Evolutionary conservation across 2,113 vertebrate species (phyloP), one percentile per base, ranked within the genome.

Genomic region (Eulemur rufifrons): DNA sequence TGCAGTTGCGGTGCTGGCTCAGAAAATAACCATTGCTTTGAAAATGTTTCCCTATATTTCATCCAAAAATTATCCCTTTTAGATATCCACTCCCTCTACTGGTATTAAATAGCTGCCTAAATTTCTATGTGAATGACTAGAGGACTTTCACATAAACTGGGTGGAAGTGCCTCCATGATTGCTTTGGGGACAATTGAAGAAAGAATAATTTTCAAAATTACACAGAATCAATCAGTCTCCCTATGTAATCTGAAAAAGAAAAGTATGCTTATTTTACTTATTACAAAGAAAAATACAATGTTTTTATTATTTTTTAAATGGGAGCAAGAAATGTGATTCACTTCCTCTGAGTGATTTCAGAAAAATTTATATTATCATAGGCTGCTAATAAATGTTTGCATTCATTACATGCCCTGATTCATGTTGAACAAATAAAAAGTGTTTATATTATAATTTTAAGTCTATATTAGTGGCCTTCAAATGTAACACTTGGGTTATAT

Each of bases 1-100:
- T 95, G n/a, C 14, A 80, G 18, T 54, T 76, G 34, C 34, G 84
- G 8, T 69, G 42, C 42, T 93, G 12, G 18, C 6, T 96, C 52
- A 96, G 80, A 97, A 97, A 87, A 92, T 88, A 84, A 87, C 25
- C 8, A 34, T 21, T 92, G 37, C 23, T 78, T 88, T 77, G 47
- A 50, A 86, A 87, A 69, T 52, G 12, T 84, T 93, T 68, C 47
- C 11, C 77, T 95, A 34, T 50, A 73, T 89, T 52, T 13, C 6
- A 52, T n/a, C 20, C 6, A 37, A 63, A 95, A 66, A 7, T 11
- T 32, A 39, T 18, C 9, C 6, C 52, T 87, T 54, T 76, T 77
- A 54, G 37, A 50, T 15, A 8, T 73, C 68, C 66, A 87, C 34
- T 84, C 32, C 64, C 47, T 87, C 81, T 92, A 42, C 47, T 82